Base-by-base conservation (phyloP, 2,888 invertebrate species). In the Pristionchus exspectatus region DNA sequence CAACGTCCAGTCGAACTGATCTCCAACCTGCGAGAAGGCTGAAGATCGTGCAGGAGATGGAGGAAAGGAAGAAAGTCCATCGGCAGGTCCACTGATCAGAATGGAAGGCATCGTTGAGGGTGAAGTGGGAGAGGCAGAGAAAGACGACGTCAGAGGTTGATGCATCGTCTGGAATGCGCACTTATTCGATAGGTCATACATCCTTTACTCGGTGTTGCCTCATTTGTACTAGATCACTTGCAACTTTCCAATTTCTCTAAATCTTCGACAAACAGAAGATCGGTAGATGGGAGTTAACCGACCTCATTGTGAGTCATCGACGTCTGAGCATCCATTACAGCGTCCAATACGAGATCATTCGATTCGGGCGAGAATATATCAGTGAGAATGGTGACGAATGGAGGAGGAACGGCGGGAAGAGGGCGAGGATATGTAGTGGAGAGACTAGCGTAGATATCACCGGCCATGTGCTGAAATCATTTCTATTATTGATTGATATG, bases 311-410 rank as follows among this genome's bases (percentile, higher is more conserved):
- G 30, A 30, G 1, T 85, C 56, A 50, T 85, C 12, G 30, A 9
- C 30, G 59, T 59, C 50, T 59, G 59, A 10, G 33, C 84, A 10
- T 88, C 87, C 87, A 88, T 88, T 24, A 90, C 90, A 14, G 90
- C 90, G 30, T 91, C 91, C 24, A 91, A 56, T 2, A 92, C 90
- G 9, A 92, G 89, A 88, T 93, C 93, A 24, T 92, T 92, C 18
- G 91, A 91, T 88, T 92, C 92, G n/a, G 93, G 93, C 69, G 92
- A 91, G 74, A 93, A 90, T 30, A 93, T 91, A 66, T 93, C 93
- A 0, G 90, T 90, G 18, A 93, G 90, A 50, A 93, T 92, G 27
- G 90, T 87, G 69, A 91, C 90, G 90, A 91, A 92, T 12, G 93
- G 91, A 38, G 86, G 21, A 27, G 83, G 38, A n/a, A 5, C 14